Evolutionary conservation across 30 jellyfish, hydroid and myxozoan genomes (phyloP), one percentile per base, ranked within the genome.

Genomic region (Turritopsis dohrnii): DNA sequence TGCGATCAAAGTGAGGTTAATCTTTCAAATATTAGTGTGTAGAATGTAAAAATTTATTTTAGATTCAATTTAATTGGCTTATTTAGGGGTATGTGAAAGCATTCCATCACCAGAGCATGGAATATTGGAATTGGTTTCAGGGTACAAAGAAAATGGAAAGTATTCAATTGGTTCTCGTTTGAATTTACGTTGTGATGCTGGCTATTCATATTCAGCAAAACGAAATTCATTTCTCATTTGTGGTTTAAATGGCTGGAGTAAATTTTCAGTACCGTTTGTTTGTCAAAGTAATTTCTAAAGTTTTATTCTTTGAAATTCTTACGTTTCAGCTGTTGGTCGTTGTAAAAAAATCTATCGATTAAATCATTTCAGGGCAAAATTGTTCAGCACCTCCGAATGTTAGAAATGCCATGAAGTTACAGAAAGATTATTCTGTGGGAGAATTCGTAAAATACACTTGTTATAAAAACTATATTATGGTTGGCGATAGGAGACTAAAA

Each of bases 1-100:
- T 77, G 85, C 72, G 71, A 28, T 77, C 52, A 16, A 28, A 30
- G 85, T 77, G 53, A 21, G 85, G 25, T 16, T 77, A 23, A 26
- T 23, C 29, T 54, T 77, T 77, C 13, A n/a, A n/a, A n/a, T n/a
- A n/a, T n/a, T n/a, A n/a, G n/a, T n/a, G n/a, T n/a, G n/a, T n/a
- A n/a, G n/a, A n/a, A n/a, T n/a, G n/a, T n/a, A n/a, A 41, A 41
- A 41, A 41, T 41, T 41, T 13, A 41, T 41, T 41, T 13, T 41
- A 5, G 13, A 41, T 41, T 41, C 13, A 41, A 3, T 41, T 41
- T n/a, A n/a, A n/a, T n/a, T 41, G 60, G 5, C 5, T 41, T 41
- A 41, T 41, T 41, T 41, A 41, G 60, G 60, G 13, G 60, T 41
- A 41, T 41, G 60, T 41, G 60, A 41, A 41, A 41, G 60, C 60